phyloP scores from a whole-genome alignment of 2,888 invertebrate species.

The Phymatocera aterrima region DNA sequence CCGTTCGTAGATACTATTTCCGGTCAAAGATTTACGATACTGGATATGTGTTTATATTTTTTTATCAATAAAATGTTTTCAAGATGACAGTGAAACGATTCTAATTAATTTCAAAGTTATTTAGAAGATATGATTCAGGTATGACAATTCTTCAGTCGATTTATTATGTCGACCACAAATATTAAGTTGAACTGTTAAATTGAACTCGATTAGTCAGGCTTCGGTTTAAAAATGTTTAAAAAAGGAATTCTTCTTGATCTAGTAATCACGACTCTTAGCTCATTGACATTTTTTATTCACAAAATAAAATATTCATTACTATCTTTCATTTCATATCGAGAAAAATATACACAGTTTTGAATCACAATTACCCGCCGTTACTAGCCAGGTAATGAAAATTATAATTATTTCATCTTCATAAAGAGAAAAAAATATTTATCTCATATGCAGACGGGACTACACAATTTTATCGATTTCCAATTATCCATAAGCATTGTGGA shows the following conservation, averaged over 20 bases:
- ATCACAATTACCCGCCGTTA: constrained; percentile 20
- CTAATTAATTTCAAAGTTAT: neutral
- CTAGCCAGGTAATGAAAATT: neutral
- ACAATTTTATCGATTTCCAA: constrained; percentile 1
- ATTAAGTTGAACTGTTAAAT: neutral
- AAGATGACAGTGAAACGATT: neutral
- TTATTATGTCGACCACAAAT: neutral
- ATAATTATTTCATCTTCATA: constrained; percentile 1
- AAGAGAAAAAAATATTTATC: neutral
- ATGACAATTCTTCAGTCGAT: neutral
- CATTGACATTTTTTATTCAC: neutral
- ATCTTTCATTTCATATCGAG: neutral
- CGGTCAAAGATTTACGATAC: constrained; percentile 49
- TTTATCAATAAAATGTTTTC: neutral
- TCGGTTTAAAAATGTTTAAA: neutral
- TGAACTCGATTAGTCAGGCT: constrained; percentile 22
- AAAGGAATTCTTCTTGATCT: neutral
- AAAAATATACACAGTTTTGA: constrained; percentile 14
- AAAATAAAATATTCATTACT: neutral
- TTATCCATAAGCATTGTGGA: neutral
- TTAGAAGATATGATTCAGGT: neutral
- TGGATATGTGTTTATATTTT: neutral
- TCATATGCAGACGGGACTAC: neutral
- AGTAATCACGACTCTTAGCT: neutral
- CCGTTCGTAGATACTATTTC: constrained; percentile 54